Base-by-base conservation (phyloP, 2,888 invertebrate species). In the Ischnus inquisitorius region DNA sequence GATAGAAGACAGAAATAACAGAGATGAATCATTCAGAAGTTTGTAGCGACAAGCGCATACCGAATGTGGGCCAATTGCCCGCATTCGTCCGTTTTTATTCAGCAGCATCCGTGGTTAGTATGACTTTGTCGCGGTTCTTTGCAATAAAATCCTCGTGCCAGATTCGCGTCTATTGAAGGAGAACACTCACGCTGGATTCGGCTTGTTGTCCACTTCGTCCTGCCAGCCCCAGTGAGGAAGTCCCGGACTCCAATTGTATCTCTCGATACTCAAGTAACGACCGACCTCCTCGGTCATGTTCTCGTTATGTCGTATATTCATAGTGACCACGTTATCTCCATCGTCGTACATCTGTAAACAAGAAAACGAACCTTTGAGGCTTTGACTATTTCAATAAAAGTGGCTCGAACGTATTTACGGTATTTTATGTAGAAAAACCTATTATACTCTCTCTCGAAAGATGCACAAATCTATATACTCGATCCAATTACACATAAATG, bases 161-260 rank as follows among this genome's bases (percentile, higher is more conserved):
- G 34, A 68, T 12, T 8, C 10, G 5, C 25, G 57, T 12, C 4
- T 28, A 60, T 68, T 51, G 14, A 22, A 3, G 67, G 46, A 41
- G 1, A 28, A 60, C 8, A 85, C 90, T 90, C 85, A 93, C 93
- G 88, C 87, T 12, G 91, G 86, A 82, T 87, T 84, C 1, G 91
- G 90, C n/a, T 88, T 84, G 65, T 92, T 92, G 71, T 84, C 88
- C 75, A 89, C 84, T 25, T 92, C 91, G 14, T 93, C 92, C 0
- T 91, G 93, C 89, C 95, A 97, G 0, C 96, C 96, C 95, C 97
- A 98, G 77, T 96, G 95, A 0, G 94, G 90, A 0, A 97, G 93
- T 0, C 97, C 97, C 0, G 95, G 95, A 1, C 94, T 94, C 0
- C 96, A 95, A 89, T 97, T 96, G 71, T 90, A 91, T 3, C 82